Conservation (phyloP, 53 echinoderm and acorn worm genomes). For the Temnopleurus reevesii region DNA sequence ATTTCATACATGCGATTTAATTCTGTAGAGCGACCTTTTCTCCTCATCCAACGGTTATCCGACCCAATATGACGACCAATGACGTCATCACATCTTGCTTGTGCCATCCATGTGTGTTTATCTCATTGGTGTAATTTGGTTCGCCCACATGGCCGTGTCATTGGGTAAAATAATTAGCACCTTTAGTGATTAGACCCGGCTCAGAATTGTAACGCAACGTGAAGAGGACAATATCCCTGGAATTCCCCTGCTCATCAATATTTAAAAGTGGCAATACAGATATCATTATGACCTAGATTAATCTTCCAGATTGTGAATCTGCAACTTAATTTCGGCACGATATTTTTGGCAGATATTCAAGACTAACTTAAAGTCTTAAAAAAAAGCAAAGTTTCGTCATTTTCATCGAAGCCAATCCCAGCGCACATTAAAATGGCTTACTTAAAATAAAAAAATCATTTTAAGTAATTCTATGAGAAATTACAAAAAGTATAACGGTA, state of each 20-base stretch:
- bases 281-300: slow-evolving; percentile 27
- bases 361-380: too few species aligned
- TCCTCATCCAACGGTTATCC: neutral
- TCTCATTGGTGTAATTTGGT: slow-evolving; percentile 27
- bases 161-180: slow-evolving; percentile 48
- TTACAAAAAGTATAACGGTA: too few species aligned
- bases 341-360: too few species aligned
- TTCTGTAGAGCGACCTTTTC: too few species aligned
- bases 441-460: too few species aligned
- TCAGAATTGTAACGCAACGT: neutral
- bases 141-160: slow-evolving; percentile 31
- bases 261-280: slow-evolving; percentile 9
- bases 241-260: neutral
- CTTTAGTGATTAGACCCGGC: neutral
- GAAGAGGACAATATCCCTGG: neutral
- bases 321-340: neutral
- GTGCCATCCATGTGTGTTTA: slow-evolving; percentile 1
- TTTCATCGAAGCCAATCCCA: too few species aligned
- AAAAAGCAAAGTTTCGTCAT: too few species aligned
- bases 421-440: too few species aligned
- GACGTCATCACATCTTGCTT: slow-evolving; percentile 12
- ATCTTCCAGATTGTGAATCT: neutral
- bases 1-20: too few species aligned
- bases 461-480: too few species aligned
- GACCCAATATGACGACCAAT: neutral